Conservation (phyloP, 2,888 invertebrate species). For the Phortica okadai region DNA sequence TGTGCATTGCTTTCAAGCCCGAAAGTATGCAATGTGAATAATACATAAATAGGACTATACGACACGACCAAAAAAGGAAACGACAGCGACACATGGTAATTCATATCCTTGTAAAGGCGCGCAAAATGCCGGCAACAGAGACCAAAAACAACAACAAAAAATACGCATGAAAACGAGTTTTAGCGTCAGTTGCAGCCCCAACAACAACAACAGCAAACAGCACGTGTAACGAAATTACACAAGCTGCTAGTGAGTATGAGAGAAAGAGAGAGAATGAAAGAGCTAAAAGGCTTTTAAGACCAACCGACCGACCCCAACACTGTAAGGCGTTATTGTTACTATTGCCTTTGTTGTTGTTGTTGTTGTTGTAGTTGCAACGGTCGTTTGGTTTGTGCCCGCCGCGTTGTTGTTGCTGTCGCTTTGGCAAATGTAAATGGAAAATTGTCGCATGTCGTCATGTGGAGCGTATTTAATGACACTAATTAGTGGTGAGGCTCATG, state of each 20-base stretch:
- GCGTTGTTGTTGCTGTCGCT: neutral
- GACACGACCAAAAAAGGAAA: neutral
- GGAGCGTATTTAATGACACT: conserved; percentile 76
- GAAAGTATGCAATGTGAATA: conserved; percentile 18
- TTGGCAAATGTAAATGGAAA: conserved; percentile 14
- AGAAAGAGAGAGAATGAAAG: neutral
- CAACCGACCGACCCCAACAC: neutral
- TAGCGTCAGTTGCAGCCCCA: neutral
- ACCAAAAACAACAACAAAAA: neutral
- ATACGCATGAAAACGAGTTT: neutral
- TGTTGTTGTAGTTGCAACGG: conserved; percentile 25
- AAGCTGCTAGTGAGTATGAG: conserved; percentile 14
- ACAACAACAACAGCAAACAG: conserved; percentile 4
- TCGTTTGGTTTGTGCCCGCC: conserved; percentile 3
- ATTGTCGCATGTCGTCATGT: conserved; percentile 52
- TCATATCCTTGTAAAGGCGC: conserved; percentile 25
- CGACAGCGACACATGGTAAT: conserved; percentile 21
- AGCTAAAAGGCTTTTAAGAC: neutral
- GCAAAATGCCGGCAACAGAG: conserved; percentile 1
- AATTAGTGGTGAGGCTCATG: conserved; percentile 76
- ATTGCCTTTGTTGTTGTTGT: conserved; percentile 23
- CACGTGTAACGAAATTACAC: conserved; percentile 26
- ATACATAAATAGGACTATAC: neutral
- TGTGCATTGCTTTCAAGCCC: neutral
- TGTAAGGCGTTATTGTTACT: neutral